A percentile compares a stretch with the other conserved stretches of the same genome.
Evolutionary conservation across 2,113 vertebrate species (phyloP).

Genomic region (Anhinga rufa): DNA sequence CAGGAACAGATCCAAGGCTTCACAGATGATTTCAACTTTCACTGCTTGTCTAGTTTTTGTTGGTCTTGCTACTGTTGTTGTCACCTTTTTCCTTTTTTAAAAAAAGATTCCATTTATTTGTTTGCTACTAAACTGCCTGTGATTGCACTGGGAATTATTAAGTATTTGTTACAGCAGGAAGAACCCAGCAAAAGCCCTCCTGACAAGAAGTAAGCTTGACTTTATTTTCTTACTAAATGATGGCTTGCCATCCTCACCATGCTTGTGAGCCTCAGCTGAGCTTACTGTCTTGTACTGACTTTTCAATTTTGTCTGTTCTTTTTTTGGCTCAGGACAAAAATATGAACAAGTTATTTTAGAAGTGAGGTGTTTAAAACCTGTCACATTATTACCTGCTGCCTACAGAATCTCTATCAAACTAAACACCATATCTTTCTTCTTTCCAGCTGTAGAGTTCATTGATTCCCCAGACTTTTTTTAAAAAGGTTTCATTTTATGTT

Average conservation of each 20-base stretch:
- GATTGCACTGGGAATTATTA: neutral
- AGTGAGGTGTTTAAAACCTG: neutral
- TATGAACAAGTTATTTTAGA: neutral
- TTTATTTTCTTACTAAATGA: neutral
- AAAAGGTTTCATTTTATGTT: neutral
- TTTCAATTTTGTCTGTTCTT: neutral
- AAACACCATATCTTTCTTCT: neutral
- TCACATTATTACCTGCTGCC: neutral
- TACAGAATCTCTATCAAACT: neutral
- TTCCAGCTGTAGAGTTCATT: neutral
- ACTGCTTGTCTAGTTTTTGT: neutral
- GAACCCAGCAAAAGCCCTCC: neutral
- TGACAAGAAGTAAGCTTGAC: neutral
- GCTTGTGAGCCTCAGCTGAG: neutral
- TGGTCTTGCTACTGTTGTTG: neutral
- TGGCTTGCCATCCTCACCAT: neutral
- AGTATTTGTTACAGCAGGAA: neutral
- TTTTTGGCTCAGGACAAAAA: neutral
- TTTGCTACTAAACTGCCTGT: neutral
- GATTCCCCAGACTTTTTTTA: neutral
- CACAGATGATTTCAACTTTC: constrained; percentile 25
- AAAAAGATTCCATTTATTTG: neutral
- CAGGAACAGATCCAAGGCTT: neutral
- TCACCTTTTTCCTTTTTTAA: neutral
- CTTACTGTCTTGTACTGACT: neutral